These are phyloP conservation scores for Chelon auratus DNA, from an alignment of 2,797 vertebrate species.

Conservation along the genomic window DNA sequence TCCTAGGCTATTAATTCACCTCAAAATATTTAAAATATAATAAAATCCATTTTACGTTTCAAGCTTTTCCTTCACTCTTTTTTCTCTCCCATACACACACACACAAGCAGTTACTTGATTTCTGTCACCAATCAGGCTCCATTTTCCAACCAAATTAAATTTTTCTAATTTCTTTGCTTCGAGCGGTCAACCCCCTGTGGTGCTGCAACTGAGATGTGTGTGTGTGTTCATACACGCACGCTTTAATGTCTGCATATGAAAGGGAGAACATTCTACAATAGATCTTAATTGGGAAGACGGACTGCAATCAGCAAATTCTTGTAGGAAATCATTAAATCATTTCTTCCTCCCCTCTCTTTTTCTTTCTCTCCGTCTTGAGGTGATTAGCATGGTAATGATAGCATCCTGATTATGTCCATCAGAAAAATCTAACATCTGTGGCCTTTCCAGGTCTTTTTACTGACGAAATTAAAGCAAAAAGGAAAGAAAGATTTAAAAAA, in stretches of 20 bases:
- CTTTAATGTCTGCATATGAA: constrained; percentile 55
- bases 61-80: constrained; percentile 18
- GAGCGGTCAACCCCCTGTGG: constrained; percentile 78
- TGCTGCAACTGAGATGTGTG: constrained; percentile 67
- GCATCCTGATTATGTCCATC: constrained; percentile 77
- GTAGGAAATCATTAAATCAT: constrained; percentile 82
- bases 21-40: constrained; percentile 37
- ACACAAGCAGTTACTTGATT: constrained; percentile 60
- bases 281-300: constrained; percentile 84
- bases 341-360: constrained; percentile 70
- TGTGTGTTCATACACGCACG: constrained; percentile 17
- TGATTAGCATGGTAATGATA: constrained; percentile 80
- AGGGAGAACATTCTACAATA: constrained; percentile 76
- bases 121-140: constrained; percentile 82
- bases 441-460: constrained; percentile 54
- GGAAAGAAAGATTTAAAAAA: constrained; percentile 7
- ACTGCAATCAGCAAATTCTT: constrained; percentile 83
- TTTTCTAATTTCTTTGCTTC: constrained; percentile 79
- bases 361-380: constrained; percentile 57
- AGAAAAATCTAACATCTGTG: constrained; percentile 75
- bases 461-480: constrained; percentile 47
- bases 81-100: constrained; percentile 15
- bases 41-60: constrained; percentile 19
- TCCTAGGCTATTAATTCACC: constrained; percentile 18
- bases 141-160: constrained; percentile 86